Percentiles rank a stretch among this genome's conserved stretches.
These are phyloP conservation scores for Seira sanloemensis DNA, from an alignment of 2,888 invertebrate genomes.

Conservation along the genomic window DNA sequence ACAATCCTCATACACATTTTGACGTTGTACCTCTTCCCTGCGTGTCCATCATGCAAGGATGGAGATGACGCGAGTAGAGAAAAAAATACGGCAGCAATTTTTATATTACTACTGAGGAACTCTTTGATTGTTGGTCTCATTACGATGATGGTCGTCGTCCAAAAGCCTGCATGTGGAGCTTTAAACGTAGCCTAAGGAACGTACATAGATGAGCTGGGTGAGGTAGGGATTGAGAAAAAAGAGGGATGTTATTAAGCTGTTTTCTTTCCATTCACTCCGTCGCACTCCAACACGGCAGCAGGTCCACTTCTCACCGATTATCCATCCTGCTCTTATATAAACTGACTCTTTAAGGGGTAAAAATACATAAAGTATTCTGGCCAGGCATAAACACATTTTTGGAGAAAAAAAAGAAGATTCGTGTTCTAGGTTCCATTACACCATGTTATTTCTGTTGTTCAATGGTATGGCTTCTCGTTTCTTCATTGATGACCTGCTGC, in stretches of 20 bases:
- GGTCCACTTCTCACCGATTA: conserved; percentile 16
- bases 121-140: neutral
- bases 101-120: neutral
- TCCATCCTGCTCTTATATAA: neutral
- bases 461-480: neutral
- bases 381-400: neutral
- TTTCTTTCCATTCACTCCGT: neutral
- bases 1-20: neutral
- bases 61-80: neutral
- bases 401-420: neutral
- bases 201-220: neutral
- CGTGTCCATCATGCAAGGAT: neutral
- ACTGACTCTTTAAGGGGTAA: neutral
- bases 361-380: neutral
- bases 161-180: neutral
- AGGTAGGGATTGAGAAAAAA: neutral
- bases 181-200: neutral
- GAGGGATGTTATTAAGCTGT: conserved; percentile 24
- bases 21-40: neutral
- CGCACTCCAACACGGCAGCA: conserved; percentile 23
- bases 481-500: neutral
- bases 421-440: neutral
- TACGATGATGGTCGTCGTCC: neutral
- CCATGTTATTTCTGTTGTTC: neutral
- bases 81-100: neutral